phyloP scores from a whole-genome alignment of 2,113 vertebrate species.

The Pagrus major region DNA sequence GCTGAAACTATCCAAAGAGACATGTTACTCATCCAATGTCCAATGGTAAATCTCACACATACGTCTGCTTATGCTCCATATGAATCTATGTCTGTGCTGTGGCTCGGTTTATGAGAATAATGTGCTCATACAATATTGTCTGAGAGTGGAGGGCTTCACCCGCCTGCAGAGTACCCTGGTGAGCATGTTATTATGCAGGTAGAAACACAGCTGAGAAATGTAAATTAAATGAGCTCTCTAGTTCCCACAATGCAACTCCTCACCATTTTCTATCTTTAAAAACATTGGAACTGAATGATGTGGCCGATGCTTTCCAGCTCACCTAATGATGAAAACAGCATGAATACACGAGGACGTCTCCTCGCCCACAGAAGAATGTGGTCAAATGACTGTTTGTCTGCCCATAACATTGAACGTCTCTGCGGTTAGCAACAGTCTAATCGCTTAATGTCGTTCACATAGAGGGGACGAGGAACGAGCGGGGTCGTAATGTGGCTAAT shows the following conservation, averaged over 20 bases:
- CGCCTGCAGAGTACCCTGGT: background rate
- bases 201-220: slow-evolving; percentile 20
- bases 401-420: slow-evolving; percentile 4
- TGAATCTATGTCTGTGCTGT: slow-evolving; percentile 35
- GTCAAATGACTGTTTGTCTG: slow-evolving; percentile 19
- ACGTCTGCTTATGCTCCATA: slow-evolving; percentile 1
- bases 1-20: background rate
- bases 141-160: background rate
- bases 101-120: slow-evolving; percentile 49
- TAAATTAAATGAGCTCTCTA: slow-evolving; percentile 33
- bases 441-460: slow-evolving; percentile 1
- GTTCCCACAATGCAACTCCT: slow-evolving; percentile 1
- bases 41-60: slow-evolving; percentile 29
- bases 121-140: slow-evolving; percentile 12
- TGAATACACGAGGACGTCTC: slow-evolving; percentile 46
- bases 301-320: slow-evolving; percentile 10
- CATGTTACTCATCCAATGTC: slow-evolving; percentile 4
- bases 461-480: background rate
- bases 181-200: slow-evolving; percentile 26
- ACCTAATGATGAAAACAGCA: slow-evolving; percentile 17
- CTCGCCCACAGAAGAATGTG: background rate
- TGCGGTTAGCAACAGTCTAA: background rate
- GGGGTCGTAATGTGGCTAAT: background rate
- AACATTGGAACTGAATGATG: slow-evolving; percentile 10
- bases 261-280: slow-evolving; percentile 21